A percentile compares a stretch with the other conserved stretches of the same genome.
Evolutionary conservation across 2,888 invertebrate genomes (phyloP).

Genomic region (Uloborus plumipes): DNA sequence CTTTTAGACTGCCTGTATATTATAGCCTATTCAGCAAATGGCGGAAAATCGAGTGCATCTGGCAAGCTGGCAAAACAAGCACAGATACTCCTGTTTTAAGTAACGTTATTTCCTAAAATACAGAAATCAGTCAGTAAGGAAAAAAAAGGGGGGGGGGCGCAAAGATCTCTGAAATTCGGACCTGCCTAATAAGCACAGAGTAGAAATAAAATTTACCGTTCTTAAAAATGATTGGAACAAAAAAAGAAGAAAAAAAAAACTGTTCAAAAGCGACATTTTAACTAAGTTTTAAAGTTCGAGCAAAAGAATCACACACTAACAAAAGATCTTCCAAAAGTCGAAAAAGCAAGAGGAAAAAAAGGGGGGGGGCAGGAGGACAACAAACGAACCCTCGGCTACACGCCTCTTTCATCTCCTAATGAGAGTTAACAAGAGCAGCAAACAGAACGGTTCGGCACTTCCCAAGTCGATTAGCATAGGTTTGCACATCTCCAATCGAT

Average conservation of each 20-base stretch:
- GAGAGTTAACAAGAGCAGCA: conserved; percentile 57
- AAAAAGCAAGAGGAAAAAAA: conserved; percentile 4
- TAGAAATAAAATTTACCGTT: not conserved
- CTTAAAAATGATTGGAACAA: conserved; percentile 3
- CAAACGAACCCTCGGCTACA: conserved; percentile 10
- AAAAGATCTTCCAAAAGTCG: not conserved
- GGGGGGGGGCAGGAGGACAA: not conserved
- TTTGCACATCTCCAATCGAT: conserved; percentile 34
- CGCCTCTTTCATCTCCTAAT: conserved; percentile 48
- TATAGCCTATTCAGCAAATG: no score
- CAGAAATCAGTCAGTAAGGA: no score
- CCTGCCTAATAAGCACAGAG: no score
- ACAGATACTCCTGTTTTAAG: no score
- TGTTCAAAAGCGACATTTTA: not conserved
- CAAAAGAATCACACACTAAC: not conserved
- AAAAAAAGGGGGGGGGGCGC: no score
- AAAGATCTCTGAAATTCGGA: no score
- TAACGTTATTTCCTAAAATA: no score
- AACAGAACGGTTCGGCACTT: conserved; percentile 46
- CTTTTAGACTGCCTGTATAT: no score
- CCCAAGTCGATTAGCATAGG: conserved; percentile 53
- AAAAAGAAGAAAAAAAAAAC: not conserved
- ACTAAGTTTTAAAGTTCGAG: no score
- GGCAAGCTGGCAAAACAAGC: no score
- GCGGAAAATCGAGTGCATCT: no score